Base-by-base conservation (phyloP, 2,113 vertebrate genomes). In the Sander vitreus region DNA sequence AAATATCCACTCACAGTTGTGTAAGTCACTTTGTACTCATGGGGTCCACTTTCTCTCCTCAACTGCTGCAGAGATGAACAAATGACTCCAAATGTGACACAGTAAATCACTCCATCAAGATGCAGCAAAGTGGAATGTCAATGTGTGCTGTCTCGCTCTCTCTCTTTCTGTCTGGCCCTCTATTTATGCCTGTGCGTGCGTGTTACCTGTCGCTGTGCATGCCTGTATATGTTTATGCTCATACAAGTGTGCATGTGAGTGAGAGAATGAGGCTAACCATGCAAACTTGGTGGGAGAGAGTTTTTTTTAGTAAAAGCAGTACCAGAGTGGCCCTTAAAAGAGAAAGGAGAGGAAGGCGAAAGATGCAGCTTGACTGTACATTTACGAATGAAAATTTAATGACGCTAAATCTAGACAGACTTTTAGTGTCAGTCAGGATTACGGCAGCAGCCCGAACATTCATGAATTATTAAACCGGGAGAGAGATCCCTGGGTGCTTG, bases 361-460 rank as follows among this genome's bases (percentile, higher is more conserved):
- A 89, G 83, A 80, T 57, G 12, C 67, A 78, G 88, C 93, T 93
- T 84, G 64, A 90, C 90, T 85, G 88, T 89, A 92, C 94, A 93
- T 94, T 96, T 96, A 91, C 74, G 86, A 91, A 96, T 97, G 95
- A 97, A 98, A 97, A 85, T 96, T 97, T 97, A 91, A 97, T 97
- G 96, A 97, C 89, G 94, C 93, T 96, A 97, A 97, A 97, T 96
- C 96, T 95, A 97, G 95, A 95, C 96, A 95, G 96, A 96, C 96
- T 97, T 97, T 97, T 97, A 97, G 96, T 97, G 97, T 97, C 96
- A 96, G 95, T 96, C 96, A 96, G 96, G 95, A 97, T 98, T 97
- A 97, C 72, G 92, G 95, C 95, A 94, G 93, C 94, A 92, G 94
- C 93, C 94, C 87, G 96, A 96, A 87, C 91, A 88, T 88, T 95